Conservation (phyloP, 2,797 vertebrate genomes). For the Spinus olivaceus region DNA sequence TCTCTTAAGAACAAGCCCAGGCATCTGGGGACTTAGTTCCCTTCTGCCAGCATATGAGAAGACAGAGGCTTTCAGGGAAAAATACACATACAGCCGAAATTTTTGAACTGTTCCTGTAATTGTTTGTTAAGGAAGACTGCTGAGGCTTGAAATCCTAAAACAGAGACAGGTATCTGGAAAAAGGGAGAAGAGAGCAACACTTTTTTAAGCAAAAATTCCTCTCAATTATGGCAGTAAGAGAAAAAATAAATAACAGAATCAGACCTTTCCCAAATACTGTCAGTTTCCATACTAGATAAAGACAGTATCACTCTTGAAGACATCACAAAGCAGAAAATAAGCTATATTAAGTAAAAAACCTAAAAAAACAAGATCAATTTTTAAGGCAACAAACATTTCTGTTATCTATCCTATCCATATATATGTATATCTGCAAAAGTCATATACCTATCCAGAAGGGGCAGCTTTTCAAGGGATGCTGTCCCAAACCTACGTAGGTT, state of each 20-base stretch:
- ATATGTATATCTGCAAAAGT: not conserved
- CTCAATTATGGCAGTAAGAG: not conserved
- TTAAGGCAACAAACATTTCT: not conserved
- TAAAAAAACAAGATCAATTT: not conserved
- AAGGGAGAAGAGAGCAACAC: not conserved
- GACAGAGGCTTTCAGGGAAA: not conserved
- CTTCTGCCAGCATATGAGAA: not conserved
- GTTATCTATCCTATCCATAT: not conserved
- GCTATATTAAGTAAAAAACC: not conserved
- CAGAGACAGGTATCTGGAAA: not conserved
- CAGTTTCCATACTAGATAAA: not conserved
- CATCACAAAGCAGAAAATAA: not conserved
- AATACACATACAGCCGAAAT: not conserved
- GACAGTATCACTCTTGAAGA: not conserved
- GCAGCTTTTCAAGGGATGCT: not conserved
- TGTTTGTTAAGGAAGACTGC: slow-evolving; percentile 11
- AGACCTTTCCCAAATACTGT: not conserved
- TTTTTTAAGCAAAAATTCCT: not conserved
- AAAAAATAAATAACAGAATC: not conserved
- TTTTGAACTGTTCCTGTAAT: not conserved
- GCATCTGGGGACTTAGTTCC: not conserved
- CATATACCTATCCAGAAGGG: not conserved
- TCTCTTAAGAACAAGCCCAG: not conserved
- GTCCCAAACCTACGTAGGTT: not conserved
- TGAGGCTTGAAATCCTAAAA: not conserved